Evolutionary conservation across 1,140 invertebrate genomes (phyloP).

Genomic region (Aphelenchoides fujianensis): DNA sequence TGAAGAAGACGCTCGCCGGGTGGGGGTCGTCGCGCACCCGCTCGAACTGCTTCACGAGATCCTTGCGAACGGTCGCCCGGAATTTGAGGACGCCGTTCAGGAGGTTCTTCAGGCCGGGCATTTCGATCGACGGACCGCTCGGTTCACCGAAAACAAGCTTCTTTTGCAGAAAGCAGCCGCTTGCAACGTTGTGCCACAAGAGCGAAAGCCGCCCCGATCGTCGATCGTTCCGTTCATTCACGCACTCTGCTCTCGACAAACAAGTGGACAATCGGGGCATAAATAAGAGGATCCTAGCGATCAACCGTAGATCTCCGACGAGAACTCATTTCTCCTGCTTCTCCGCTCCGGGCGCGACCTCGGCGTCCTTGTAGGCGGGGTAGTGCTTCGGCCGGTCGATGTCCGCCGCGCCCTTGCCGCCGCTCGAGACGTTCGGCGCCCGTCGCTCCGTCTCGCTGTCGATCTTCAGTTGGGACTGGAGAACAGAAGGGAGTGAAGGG

Average conservation of each 20-base stretch:
- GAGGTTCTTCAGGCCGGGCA: conserved; percentile 53
- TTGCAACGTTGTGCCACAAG: not conserved
- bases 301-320: not conserved
- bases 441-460: conserved; percentile 43
- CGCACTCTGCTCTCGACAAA: too few relatives aligned
- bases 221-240: too few relatives aligned
- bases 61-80: conserved; percentile 52
- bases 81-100: conserved; percentile 55
- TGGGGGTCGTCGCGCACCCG: conserved; percentile 65
- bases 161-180: not conserved
- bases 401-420: conserved; percentile 43
- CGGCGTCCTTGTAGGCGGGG: conserved; percentile 44
- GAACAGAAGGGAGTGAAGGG: conserved; percentile 16
- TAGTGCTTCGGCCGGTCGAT: conserved; percentile 39
- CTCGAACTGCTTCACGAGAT: conserved; percentile 61
- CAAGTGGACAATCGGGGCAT: too few relatives aligned
- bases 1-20: conserved; percentile 92
- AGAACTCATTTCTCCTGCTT: conserved; percentile 23
- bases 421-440: conserved; percentile 38
- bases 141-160: conserved; percentile 9
- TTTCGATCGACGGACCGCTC: too few relatives aligned
- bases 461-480: conserved; percentile 43
- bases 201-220: too few relatives aligned
- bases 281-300: conserved; percentile 9
- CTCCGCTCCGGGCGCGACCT: conserved; percentile 39